phyloP scores from a whole-genome alignment of 2,888 invertebrate species.

The Cheilosia urbana region DNA sequence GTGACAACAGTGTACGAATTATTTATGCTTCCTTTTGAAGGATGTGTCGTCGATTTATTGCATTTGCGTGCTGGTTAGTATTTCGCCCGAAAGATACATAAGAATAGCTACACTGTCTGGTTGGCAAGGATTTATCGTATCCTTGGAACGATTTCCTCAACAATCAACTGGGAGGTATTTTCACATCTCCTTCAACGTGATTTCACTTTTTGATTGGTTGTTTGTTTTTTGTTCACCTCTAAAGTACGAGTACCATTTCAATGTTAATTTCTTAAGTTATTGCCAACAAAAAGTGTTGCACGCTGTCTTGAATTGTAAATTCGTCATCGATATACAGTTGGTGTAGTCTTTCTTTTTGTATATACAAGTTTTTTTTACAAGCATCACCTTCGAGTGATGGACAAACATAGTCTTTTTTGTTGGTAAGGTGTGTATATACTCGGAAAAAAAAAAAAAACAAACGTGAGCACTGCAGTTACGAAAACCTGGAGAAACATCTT shows the following conservation, averaged over 20 bases:
- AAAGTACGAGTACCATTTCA: not conserved
- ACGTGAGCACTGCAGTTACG: conserved; percentile 11
- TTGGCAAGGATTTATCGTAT: not conserved
- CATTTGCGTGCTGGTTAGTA: not conserved
- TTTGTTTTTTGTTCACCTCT: not conserved
- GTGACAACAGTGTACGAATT: not conserved
- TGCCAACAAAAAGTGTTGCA: conserved; percentile 2
- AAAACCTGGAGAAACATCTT: not conserved
- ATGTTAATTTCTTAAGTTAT: conserved; percentile 13
- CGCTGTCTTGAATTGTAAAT: conserved; percentile 2
- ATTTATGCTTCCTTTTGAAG: not conserved
- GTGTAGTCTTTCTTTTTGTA: not conserved
- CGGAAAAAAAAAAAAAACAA: not conserved
- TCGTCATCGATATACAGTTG: not conserved
- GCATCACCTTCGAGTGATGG: conserved; percentile 3
- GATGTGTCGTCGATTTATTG: conserved; percentile 5
- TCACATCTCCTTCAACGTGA: conserved; percentile 7
- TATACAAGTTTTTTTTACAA: conserved; percentile 1
- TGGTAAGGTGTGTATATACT: conserved; percentile 1
- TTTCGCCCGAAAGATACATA: too few species aligned
- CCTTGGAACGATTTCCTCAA: not conserved
- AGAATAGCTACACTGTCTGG: too few species aligned
- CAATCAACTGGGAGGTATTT: not conserved
- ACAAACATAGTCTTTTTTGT: not conserved
- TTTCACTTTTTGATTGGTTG: not conserved